phyloP scores from a whole-genome alignment of 2,797 vertebrate species.

The Todus mexicanus region DNA sequence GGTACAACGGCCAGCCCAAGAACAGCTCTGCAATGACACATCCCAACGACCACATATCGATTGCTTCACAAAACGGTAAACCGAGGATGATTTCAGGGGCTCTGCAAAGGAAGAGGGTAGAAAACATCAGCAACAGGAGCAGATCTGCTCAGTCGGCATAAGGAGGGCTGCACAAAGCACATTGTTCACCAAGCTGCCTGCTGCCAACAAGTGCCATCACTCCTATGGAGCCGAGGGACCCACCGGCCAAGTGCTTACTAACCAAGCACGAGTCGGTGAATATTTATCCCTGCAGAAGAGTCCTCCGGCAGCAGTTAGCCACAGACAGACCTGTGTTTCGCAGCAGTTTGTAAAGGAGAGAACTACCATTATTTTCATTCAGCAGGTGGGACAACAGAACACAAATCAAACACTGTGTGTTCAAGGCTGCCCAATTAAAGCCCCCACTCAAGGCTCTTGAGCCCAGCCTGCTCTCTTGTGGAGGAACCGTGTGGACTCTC shows the following conservation, averaged over 20 bases:
- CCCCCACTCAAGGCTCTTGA: rapidly evolving
- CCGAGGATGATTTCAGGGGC: conserved; percentile 98
- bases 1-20: conserved; percentile 96
- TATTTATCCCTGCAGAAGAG: neutral
- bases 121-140: neutral
- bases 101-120: conserved; percentile 69
- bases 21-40: conserved; percentile 98
- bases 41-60: conserved; percentile 99
- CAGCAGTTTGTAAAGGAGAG: neutral
- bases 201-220: neutral
- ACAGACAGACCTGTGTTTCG: neutral
- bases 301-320: neutral
- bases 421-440: neutral
- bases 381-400: neutral
- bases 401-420: rapidly evolving
- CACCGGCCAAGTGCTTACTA: neutral
- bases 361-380: neutral
- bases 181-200: neutral
- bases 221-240: neutral
- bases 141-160: rapidly evolving
- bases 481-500: neutral
- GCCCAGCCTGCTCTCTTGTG: neutral
- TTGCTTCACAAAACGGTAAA: conserved; percentile 96
- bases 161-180: rapidly evolving
- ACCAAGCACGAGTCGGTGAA: rapidly evolving